Base-by-base conservation (phyloP, 2,113 vertebrate species). In the Thymallus thymallus region DNA sequence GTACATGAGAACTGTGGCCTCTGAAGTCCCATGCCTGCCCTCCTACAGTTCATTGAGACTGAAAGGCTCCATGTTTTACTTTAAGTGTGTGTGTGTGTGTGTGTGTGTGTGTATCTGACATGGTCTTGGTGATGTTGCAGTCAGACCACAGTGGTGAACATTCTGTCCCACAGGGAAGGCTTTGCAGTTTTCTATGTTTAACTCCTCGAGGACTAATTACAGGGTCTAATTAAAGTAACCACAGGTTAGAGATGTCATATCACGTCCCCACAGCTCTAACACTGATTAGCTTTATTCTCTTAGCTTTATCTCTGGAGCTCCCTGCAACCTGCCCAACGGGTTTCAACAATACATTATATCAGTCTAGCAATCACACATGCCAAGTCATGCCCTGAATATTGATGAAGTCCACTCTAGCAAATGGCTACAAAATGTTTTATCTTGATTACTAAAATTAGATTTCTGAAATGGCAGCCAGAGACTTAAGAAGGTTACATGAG, bases 151-250 rank as follows among this genome's bases (percentile, higher is more conserved):
- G 5, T 3, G 48, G 18, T 3, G 48, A 51, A 14, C 16, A 16
- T 5, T 14, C 16, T 51, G 48, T 51, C 48, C 48, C 48, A 51
- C 13, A 18, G 16, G 16, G 16, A 51, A 51, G 3, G 46, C 10
- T 16, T 4, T 16, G 46, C 48, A 3, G 48, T 51, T 18, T 18
- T 3, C 63, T 72, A 72, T 72, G 79, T 77, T 75, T 76, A 76
- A 77, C 81, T 81, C 85, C 85, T 72, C 41, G 81, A 78, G 75
- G 74, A 73, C 82, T 90, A 87, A 90, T 89, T 87, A 85, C 85
- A 83, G 72, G 64, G 76, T 74, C 74, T 85, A 87, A 90, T 85
- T 85, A 88, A 87, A 84, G 81, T 76, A 85, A 89, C 89, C 86
- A 87, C 81, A 77, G 46, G 70, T 76, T 76, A 71, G 78, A 85